These are phyloP conservation scores for Amphiprion percula DNA, from an alignment of 2,113 vertebrate species.

Conservation along the genomic window DNA sequence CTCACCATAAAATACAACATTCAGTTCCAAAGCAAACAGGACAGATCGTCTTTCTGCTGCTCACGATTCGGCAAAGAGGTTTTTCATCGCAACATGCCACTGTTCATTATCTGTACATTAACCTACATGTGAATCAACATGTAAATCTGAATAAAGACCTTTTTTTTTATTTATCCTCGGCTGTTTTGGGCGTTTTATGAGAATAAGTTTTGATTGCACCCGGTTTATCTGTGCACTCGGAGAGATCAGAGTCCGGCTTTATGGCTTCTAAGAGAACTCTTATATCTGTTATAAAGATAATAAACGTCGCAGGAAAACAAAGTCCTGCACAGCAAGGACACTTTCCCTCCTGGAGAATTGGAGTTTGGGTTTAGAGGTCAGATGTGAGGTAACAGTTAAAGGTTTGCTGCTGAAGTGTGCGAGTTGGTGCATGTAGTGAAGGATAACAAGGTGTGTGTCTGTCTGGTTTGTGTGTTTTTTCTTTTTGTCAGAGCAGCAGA, in stretches of 20 bases:
- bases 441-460: not conserved
- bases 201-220: not conserved
- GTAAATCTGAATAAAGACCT: slow-evolving; percentile 68
- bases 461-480: not conserved
- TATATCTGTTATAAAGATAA: slow-evolving; percentile 15
- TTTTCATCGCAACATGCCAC: slow-evolving; percentile 4
- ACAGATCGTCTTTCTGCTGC: too few relatives aligned
- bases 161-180: slow-evolving; percentile 55
- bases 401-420: slow-evolving; percentile 5
- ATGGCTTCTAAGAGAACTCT: not conserved
- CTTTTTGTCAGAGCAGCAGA: slow-evolving; percentile 26
- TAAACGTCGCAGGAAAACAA: slow-evolving; percentile 4
- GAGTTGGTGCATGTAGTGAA: slow-evolving; percentile 7
- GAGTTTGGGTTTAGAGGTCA: not conserved
- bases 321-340: not conserved
- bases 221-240: slow-evolving; percentile 23
- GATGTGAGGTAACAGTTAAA: slow-evolving; percentile 6
- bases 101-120: slow-evolving; percentile 32
- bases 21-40: not conserved
- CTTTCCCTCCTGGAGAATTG: too few relatives aligned
- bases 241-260: slow-evolving; percentile 56
- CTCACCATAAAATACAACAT: not conserved
- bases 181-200: not conserved
- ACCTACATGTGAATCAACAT: slow-evolving; percentile 57
- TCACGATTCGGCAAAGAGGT: not conserved